Evolutionary conservation across 2,888 invertebrate species (phyloP).

Genomic region (Rapana venosa): DNA sequence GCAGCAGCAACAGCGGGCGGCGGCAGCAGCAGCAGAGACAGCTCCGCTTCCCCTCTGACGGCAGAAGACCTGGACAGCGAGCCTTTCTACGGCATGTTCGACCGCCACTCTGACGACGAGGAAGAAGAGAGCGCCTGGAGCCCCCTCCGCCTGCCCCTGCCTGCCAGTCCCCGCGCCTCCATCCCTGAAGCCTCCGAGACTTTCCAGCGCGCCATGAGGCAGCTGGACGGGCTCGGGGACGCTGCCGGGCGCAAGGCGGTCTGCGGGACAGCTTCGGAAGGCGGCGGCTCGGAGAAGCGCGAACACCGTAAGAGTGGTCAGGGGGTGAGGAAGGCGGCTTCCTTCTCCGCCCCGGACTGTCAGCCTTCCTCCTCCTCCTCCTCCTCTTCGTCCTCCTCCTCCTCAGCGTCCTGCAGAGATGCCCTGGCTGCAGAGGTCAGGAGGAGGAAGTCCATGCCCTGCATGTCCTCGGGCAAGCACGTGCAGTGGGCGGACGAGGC

Average conservation of each 20-base stretch:
- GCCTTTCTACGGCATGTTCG: slow-evolving; percentile 33
- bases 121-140: not conserved
- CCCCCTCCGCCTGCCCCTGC: not conserved
- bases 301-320: not conserved
- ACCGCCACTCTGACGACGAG: not conserved
- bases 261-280: not conserved
- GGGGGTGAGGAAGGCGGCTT: slow-evolving; percentile 35
- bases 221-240: slow-evolving; percentile 23
- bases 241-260: not conserved
- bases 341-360: slow-evolving; percentile 15
- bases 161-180: not conserved
- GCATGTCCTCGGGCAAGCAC: slow-evolving; percentile 24
- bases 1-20: too few relatives aligned
- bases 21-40: not conserved
- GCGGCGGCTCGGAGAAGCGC: not conserved
- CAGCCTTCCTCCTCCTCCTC: not conserved
- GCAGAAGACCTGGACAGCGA: not conserved
- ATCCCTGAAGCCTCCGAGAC: slow-evolving; percentile 43
- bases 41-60: not conserved
- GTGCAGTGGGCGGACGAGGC: slow-evolving; percentile 43
- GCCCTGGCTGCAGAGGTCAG: not conserved
- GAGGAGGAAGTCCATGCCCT: slow-evolving; percentile 38
- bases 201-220: slow-evolving; percentile 30
- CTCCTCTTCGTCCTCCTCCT: not conserved
- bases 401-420: not conserved